phyloP scores from a whole-genome alignment of 2,888 invertebrate species.

The Acanthosepion pharaonis region DNA sequence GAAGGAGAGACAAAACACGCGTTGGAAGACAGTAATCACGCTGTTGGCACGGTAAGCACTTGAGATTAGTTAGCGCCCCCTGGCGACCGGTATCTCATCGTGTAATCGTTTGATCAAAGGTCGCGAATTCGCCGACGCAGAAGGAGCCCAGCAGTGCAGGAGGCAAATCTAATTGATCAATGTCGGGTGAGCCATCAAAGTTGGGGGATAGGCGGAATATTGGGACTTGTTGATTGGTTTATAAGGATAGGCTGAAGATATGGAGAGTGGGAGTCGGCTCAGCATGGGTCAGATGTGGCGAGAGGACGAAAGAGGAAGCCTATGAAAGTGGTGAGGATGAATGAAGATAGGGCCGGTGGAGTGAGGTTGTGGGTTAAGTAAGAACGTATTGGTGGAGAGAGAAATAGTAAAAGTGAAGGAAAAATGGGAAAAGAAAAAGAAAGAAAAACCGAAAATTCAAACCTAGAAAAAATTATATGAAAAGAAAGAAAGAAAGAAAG shows the following conservation, averaged over 20 bases:
- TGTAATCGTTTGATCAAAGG: conserved; percentile 23
- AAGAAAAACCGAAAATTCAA: too few relatives aligned
- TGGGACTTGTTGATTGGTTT: not conserved
- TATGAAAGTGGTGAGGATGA: not conserved
- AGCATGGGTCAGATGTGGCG: too few relatives aligned
- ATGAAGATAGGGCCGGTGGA: not conserved
- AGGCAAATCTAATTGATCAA: not conserved
- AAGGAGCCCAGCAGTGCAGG: not conserved
- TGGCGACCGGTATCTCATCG: not conserved
- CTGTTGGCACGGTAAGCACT: not conserved
- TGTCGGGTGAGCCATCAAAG: not conserved
- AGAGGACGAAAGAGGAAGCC: not conserved
- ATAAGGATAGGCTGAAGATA: not conserved
- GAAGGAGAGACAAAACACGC: not conserved
- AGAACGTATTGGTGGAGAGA: not conserved
- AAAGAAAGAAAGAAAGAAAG: too few relatives aligned
- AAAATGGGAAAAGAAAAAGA: not conserved
- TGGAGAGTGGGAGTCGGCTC: not conserved
- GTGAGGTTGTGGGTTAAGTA: not conserved
- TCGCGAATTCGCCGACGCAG: not conserved
- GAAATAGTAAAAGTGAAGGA: not conserved
- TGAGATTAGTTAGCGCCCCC: conserved; percentile 4
- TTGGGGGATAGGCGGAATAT: too few relatives aligned
- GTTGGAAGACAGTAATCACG: not conserved
- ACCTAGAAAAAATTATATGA: too few relatives aligned